A percentile compares a stretch with the other conserved stretches of the same genome.
These are phyloP conservation scores for Chloropsis hardwickii DNA, from an alignment of 2,113 vertebrate species.

Conservation along the genomic window DNA sequence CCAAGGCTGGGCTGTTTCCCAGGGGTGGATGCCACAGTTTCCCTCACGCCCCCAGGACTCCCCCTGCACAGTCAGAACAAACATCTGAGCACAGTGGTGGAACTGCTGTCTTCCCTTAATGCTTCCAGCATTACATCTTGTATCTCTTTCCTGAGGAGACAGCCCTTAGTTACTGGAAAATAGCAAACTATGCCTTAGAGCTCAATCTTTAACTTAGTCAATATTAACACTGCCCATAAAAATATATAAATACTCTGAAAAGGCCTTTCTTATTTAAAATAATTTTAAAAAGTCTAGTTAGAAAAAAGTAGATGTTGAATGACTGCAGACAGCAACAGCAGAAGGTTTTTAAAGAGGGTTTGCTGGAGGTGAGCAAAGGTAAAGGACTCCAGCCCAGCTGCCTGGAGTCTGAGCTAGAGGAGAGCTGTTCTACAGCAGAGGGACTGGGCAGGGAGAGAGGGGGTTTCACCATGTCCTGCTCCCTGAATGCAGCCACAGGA, in stretches of 20 bases:
- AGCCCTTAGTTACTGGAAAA: not conserved
- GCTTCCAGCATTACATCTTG: not conserved
- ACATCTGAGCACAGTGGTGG: not conserved
- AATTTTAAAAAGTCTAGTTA: constrained; percentile 17
- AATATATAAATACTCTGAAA: constrained; percentile 55
- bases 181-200: not conserved
- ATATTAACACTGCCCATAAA: constrained; percentile 23
- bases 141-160: not conserved
- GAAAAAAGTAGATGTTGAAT: not conserved
- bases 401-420: not conserved
- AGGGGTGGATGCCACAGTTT: not conserved
- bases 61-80: not conserved
- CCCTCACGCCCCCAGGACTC: not conserved
- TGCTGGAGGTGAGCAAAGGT: not conserved
- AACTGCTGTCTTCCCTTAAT: not conserved
- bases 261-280: constrained; percentile 21
- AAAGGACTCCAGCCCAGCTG: not conserved
- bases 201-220: not conserved
- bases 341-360: not conserved
- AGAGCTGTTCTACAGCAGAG: not conserved
- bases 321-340: not conserved
- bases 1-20: not conserved
- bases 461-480: not conserved
- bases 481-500: not conserved
- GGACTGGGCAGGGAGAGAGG: not conserved